Evolutionary conservation across 2,888 invertebrate genomes (phyloP).

Genomic region (Myopa testacea): DNA sequence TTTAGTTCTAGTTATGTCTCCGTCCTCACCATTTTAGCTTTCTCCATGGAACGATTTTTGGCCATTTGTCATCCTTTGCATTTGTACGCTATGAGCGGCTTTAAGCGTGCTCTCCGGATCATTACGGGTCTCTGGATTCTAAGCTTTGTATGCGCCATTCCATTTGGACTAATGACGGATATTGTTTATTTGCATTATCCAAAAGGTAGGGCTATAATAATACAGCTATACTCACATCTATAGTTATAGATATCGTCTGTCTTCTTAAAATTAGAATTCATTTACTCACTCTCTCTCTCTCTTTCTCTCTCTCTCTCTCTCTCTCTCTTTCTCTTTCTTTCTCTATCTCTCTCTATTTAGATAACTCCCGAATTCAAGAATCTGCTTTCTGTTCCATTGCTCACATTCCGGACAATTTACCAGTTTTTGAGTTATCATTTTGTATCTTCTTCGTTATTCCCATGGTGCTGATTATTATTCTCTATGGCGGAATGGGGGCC

Average conservation of each 20-base stretch:
- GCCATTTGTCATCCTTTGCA: conserved; percentile 92
- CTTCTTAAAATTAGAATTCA: background rate
- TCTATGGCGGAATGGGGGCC: conserved; percentile 84
- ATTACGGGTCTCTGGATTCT: conserved; percentile 83
- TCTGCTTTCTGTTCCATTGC: conserved; percentile 86
- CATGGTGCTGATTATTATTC: conserved; percentile 78
- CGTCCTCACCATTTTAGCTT: conserved; percentile 90
- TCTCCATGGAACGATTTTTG: conserved; percentile 89
- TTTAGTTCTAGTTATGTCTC: conserved; percentile 89
- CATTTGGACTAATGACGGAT: conserved; percentile 80
- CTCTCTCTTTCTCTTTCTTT: background rate
- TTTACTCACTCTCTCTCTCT: background rate
- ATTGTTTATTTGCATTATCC: conserved; percentile 83
- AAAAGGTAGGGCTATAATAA: conserved; percentile 70
- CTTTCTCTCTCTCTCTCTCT: background rate
- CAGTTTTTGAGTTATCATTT: conserved; percentile 84
- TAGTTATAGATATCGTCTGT: background rate
- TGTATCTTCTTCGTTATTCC: conserved; percentile 85
- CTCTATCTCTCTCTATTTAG: conserved; percentile 56
- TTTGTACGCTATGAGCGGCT: conserved; percentile 84
- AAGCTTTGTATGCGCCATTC: conserved; percentile 80
- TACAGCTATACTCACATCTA: background rate
- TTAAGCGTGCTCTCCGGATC: conserved; percentile 83
- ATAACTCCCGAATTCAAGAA: conserved; percentile 72
- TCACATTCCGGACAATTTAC: conserved; percentile 73